These are phyloP conservation scores for Uloborus diversus DNA, from an alignment of 1,140 invertebrate species.

Conservation along the genomic window DNA sequence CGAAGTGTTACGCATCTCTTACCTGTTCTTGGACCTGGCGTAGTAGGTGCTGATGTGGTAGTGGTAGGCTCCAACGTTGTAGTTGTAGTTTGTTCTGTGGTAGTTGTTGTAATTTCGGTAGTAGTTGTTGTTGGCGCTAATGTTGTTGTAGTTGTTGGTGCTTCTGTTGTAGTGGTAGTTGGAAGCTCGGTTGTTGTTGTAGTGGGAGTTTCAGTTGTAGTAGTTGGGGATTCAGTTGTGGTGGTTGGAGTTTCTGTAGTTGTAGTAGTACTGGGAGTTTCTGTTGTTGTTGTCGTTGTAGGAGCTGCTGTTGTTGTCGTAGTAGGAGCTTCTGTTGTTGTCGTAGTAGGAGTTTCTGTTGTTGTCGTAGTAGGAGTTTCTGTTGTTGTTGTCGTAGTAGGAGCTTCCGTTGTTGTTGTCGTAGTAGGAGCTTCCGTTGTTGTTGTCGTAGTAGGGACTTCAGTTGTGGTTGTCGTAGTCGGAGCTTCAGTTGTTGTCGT, in stretches of 20 bases:
- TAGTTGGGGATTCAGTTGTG: background rate
- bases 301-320: constrained; percentile 6
- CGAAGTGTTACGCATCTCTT: no score
- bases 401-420: background rate
- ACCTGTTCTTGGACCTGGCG: background rate
- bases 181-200: background rate
- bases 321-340: background rate
- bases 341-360: background rate
- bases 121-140: background rate
- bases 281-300: background rate
- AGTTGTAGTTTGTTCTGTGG: background rate
- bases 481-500: background rate
- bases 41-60: background rate
- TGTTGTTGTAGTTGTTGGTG: background rate
- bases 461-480: constrained; percentile 13
- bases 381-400: constrained; percentile 5
- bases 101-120: background rate
- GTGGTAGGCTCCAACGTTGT: background rate
- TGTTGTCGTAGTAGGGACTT: constrained; percentile 15
- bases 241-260: constrained; percentile 15
- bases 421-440: constrained; percentile 10
- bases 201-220: background rate
- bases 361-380: background rate
- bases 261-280: background rate
- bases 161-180: constrained; percentile 8